phyloP scores from a whole-genome alignment of 2,888 invertebrate species.

The Tryphoninae sp. region DNA sequence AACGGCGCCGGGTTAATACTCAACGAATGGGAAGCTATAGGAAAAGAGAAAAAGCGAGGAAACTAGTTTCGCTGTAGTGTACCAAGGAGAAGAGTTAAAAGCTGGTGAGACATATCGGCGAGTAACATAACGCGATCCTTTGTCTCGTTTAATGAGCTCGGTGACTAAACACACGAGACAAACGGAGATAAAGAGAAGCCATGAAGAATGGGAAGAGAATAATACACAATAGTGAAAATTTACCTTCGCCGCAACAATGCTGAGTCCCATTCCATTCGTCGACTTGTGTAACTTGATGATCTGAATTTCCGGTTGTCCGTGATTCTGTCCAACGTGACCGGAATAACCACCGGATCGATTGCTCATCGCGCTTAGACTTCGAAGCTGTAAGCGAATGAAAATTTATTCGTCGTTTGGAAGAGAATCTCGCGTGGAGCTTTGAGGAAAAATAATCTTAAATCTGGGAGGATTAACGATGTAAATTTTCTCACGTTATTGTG shows the following conservation, averaged over 20 bases:
- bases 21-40: constrained; percentile 4
- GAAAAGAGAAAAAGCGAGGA: constrained; percentile 44
- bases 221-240: constrained; percentile 47
- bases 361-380: constrained; percentile 87
- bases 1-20: constrained; percentile 29
- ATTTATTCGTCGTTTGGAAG: constrained; percentile 29
- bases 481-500: constrained; percentile 82
- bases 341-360: constrained; percentile 83
- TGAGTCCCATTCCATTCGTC: constrained; percentile 98
- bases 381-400: constrained; percentile 79
- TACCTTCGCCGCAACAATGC: constrained; percentile 98
- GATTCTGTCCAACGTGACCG: constrained; percentile 75
- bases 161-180: constrained; percentile 25
- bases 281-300: constrained; percentile 96
- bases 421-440: background rate
- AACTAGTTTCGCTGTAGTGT: constrained; percentile 59
- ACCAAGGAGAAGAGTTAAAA: constrained; percentile 14
- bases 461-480: too few species aligned
- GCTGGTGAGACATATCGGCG: constrained; percentile 40
- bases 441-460: too few species aligned
- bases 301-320: constrained; percentile 89
- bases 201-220: constrained; percentile 25
- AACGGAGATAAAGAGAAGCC: background rate
- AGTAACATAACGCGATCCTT: constrained; percentile 46
- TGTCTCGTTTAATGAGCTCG: constrained; percentile 58